Evolutionary conservation across 2,888 invertebrate genomes (phyloP).

Genomic region (Cerastis leucographa): DNA sequence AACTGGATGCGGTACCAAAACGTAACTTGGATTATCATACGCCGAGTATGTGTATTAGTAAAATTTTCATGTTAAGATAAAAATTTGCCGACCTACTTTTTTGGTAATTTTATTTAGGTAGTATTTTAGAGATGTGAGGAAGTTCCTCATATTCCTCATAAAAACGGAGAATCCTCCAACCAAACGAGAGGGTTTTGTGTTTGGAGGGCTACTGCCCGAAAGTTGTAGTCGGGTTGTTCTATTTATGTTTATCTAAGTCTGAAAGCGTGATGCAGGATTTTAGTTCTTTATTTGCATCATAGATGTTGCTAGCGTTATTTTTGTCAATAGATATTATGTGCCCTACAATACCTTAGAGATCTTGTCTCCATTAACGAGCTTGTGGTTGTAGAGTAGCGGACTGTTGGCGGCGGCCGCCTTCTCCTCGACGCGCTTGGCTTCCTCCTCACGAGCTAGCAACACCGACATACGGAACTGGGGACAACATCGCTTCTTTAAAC

Average conservation of each 20-base stretch:
- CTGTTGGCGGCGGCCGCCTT: conserved; percentile 82
- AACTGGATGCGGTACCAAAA: neutral
- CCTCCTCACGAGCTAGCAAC: conserved; percentile 92
- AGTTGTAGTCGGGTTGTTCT: neutral
- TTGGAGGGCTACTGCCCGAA: neutral
- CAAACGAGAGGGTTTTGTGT: neutral
- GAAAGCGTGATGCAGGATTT: neutral
- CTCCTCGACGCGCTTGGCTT: conserved; percentile 80
- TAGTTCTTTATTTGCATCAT: neutral
- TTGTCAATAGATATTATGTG: neutral
- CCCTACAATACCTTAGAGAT: conserved; percentile 67
- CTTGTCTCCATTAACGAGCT: conserved; percentile 72
- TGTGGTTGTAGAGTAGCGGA: conserved; percentile 81
- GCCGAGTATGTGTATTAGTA: neutral
- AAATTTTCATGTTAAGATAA: neutral
- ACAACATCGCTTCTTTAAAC: neutral
- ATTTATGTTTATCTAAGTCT: neutral
- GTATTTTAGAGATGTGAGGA: neutral
- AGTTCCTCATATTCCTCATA: neutral
- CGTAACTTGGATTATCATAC: neutral
- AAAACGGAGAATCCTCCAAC: neutral
- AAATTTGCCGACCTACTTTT: too few relatives aligned
- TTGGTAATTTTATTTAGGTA: neutral
- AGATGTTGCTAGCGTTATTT: neutral
- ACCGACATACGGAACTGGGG: conserved; percentile 93